These are phyloP conservation scores for Philopedon plagiatum DNA, from an alignment of 2,888 invertebrate species.

Conservation along the genomic window DNA sequence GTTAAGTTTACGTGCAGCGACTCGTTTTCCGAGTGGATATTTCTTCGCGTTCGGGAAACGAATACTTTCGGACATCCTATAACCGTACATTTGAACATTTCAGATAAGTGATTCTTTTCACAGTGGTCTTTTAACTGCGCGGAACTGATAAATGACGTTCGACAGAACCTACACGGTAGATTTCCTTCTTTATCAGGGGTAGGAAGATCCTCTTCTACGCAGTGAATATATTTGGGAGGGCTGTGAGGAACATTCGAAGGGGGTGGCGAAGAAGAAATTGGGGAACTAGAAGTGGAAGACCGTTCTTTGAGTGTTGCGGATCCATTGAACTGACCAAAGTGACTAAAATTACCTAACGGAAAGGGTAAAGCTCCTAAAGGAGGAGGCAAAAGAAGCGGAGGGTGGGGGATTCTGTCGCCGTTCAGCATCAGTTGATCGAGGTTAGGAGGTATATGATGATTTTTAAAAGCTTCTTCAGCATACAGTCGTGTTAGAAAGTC, in stretches of 20 bases:
- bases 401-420: conserved; percentile 71
- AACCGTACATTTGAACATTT: conserved; percentile 83
- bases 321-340: conserved; percentile 68
- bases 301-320: conserved; percentile 64
- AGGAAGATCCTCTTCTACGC: conserved; percentile 78
- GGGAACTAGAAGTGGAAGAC: conserved; percentile 72
- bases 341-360: conserved; percentile 68
- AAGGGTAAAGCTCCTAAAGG: conserved; percentile 73
- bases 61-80: conserved; percentile 85
- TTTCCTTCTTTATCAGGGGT: conserved; percentile 77
- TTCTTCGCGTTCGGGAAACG: conserved; percentile 83
- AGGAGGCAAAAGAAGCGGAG: conserved; percentile 75
- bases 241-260: conserved; percentile 66
- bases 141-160: conserved; percentile 75
- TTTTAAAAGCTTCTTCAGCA: conserved; percentile 79
- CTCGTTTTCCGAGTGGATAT: conserved; percentile 82
- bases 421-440: conserved; percentile 70
- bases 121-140: conserved; percentile 80
- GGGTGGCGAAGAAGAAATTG: conserved; percentile 70
- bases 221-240: conserved; percentile 70
- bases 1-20: conserved; percentile 69
- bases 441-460: conserved; percentile 69
- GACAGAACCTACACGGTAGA: conserved; percentile 80
- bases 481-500: conserved; percentile 85
- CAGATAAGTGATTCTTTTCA: conserved; percentile 77